Percentiles rank a stretch among this genome's conserved stretches.
phyloP scores from a whole-genome alignment of 2,888 invertebrate species.

The Dolichopus griseipennis region DNA sequence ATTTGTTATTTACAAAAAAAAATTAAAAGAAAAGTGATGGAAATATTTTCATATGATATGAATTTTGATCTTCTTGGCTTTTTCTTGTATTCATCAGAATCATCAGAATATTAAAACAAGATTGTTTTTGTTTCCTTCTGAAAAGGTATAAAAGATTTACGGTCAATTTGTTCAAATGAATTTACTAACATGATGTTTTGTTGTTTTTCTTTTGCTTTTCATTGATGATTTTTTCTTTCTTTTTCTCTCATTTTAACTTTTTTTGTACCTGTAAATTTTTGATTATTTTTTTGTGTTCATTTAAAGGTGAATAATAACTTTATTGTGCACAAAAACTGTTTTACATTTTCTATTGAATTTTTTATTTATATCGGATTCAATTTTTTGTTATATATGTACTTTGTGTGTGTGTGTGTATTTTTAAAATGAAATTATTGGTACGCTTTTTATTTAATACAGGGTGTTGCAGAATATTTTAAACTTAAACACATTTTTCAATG shows the following conservation, averaged over 20 bases:
- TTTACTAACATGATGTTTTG: neutral
- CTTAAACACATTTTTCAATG: too few relatives aligned
- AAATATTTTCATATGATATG: neutral
- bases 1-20: too few relatives aligned
- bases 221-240: neutral
- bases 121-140: too few relatives aligned
- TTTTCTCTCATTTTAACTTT: neutral
- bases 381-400: too few relatives aligned
- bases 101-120: too few relatives aligned
- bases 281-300: neutral
- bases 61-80: neutral
- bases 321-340: neutral
- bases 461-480: too few relatives aligned
- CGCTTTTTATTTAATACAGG: too few relatives aligned
- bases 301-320: neutral
- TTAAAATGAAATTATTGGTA: too few relatives aligned
- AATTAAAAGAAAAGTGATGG: too few relatives aligned
- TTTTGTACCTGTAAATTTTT: neutral
- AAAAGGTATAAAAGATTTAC: constrained; percentile 1
- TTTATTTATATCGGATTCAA: too few relatives aligned
- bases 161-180: neutral
- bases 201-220: neutral
- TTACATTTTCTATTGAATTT: too few relatives aligned
- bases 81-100: neutral
- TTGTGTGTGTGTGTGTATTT: too few relatives aligned